A percentile compares a stretch with the other conserved stretches of the same genome.
Conservation (phyloP, 1,140 invertebrate species). For the Nautilus pompilius region DNA sequence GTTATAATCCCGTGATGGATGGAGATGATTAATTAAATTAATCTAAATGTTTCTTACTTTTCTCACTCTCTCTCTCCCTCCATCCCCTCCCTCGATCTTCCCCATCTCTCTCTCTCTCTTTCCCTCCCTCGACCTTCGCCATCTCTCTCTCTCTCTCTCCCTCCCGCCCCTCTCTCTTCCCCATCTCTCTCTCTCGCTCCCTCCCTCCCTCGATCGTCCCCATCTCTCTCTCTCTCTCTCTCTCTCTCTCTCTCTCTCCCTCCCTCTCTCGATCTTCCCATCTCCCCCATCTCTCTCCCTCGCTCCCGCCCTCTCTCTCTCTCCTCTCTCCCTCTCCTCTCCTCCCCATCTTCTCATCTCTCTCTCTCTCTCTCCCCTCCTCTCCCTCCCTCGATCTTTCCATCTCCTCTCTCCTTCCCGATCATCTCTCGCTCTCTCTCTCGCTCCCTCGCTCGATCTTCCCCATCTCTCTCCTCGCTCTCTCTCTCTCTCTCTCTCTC, state of each 20-base stretch:
- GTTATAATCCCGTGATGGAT: no score
- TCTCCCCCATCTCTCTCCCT: neutral
- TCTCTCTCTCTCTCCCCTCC: neutral
- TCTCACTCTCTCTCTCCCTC: no score
- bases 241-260: neutral
- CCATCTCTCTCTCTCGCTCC: no score
- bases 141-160: no score
- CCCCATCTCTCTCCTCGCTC: neutral
- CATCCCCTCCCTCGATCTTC: no score
- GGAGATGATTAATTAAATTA: no score
- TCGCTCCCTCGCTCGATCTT: neutral
- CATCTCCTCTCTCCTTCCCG: neutral
- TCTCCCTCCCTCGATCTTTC: neutral
- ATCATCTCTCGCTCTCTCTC: neutral
- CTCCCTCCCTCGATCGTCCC: no score
- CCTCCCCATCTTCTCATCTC: neutral
- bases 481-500: constrained; percentile 3
- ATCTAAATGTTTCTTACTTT: no score
- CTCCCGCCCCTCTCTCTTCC: no score
- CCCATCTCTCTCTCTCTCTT: no score
- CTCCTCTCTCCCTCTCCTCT: neutral
- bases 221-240: neutral
- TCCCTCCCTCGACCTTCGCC: no score
- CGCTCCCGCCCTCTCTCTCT: neutral
- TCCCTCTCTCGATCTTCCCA: neutral